phyloP scores from a whole-genome alignment of 2,888 invertebrate genomes.

The Diaphora mendica region DNA sequence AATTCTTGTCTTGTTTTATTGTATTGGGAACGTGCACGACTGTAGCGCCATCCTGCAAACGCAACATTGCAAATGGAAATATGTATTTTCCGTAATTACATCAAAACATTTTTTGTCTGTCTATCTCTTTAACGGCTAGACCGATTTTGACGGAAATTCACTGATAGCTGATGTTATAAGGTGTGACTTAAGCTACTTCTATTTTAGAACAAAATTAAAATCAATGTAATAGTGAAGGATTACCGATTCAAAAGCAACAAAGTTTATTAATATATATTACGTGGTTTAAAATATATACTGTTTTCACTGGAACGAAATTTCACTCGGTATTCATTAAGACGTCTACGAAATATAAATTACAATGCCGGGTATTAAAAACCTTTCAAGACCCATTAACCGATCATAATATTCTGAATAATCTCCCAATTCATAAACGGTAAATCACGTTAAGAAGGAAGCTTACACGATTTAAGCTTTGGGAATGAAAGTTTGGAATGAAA shows the following conservation, averaged over 20 bases:
- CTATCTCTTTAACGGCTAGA: too few species aligned
- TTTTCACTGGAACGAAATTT: background rate
- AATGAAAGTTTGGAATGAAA: slow-evolving; percentile 43
- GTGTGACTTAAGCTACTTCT: too few species aligned
- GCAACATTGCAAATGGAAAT: too few species aligned
- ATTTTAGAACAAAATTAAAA: too few species aligned
- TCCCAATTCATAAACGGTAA: slow-evolving; percentile 34
- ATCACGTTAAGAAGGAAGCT: slow-evolving; percentile 22
- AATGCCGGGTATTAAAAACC: background rate
- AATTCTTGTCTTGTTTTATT: slow-evolving; percentile 1
- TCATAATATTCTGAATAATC: slow-evolving; percentile 25
- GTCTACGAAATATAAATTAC: background rate
- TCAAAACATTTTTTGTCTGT: too few species aligned
- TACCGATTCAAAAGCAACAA: too few species aligned
- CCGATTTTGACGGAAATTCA: too few species aligned
- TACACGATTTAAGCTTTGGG: slow-evolving; percentile 34
- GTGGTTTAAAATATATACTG: background rate
- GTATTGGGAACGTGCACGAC: too few species aligned
- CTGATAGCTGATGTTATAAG: too few species aligned
- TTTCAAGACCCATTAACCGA: background rate
- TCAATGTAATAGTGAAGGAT: too few species aligned
- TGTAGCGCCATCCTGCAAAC: too few species aligned
- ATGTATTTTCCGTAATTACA: too few species aligned
- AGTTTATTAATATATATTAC: background rate
- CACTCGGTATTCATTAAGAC: background rate